These are phyloP conservation scores for Nebria ingens DNA, from an alignment of 1,140 invertebrate species.

Conservation along the genomic window DNA sequence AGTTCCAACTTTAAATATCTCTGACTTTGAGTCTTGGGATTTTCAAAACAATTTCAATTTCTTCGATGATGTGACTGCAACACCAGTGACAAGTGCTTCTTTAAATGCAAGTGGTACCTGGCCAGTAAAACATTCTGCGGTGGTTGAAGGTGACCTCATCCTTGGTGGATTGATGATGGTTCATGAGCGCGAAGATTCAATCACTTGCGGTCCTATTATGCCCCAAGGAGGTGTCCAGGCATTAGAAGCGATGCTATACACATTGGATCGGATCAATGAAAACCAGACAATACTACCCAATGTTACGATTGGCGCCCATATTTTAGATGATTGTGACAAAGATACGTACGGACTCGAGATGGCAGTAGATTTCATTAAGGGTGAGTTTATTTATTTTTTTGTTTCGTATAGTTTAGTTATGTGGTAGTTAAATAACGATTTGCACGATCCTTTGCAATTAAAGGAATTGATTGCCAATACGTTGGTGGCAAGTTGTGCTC, in stretches of 20 bases:
- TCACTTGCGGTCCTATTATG: conserved; percentile 86
- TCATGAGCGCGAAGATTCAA: conserved; percentile 75
- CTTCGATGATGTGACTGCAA: neutral
- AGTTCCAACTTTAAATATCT: no score
- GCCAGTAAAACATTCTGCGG: conserved; percentile 77
- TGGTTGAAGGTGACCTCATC: conserved; percentile 72
- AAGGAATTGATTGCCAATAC: no score
- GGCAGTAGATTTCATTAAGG: conserved; percentile 95
- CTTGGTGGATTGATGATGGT: conserved; percentile 93
- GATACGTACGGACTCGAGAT: conserved; percentile 94
- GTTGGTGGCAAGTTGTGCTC: no score
- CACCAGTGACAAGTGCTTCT: neutral
- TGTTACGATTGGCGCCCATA: conserved; percentile 74
- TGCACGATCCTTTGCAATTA: no score
- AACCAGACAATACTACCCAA: conserved; percentile 54
- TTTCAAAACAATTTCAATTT: no score
- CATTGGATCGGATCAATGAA: conserved; percentile 73
- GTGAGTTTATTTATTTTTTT: conserved; percentile 45
- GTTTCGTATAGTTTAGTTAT: neutral
- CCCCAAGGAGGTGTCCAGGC: conserved; percentile 88
- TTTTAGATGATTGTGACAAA: conserved; percentile 92
- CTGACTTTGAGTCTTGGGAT: no score
- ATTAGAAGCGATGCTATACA: conserved; percentile 86
- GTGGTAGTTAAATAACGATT: no score
- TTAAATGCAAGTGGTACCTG: conserved; percentile 35